Percentiles rank a stretch among this genome's conserved stretches.
phyloP scores from a whole-genome alignment of 2,888 invertebrate genomes.

The Tetragonisca angustula region DNA sequence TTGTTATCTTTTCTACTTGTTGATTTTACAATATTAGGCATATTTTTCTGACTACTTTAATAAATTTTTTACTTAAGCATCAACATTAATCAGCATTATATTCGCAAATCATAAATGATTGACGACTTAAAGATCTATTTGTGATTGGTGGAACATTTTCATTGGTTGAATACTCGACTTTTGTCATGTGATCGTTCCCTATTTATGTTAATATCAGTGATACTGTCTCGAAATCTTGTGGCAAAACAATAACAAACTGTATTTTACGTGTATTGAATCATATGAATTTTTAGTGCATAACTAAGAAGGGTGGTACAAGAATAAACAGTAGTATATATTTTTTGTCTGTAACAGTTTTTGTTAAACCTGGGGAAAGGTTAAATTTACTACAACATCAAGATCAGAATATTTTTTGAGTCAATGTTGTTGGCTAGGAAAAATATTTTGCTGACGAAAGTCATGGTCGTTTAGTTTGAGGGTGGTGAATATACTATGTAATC shows the following conservation, averaged over 20 bases:
- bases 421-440: slow-evolving; percentile 63
- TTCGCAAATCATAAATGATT: slow-evolving; percentile 43
- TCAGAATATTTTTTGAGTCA: slow-evolving; percentile 52
- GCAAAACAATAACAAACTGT: slow-evolving; percentile 79
- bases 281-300: slow-evolving; percentile 32
- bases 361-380: not conserved
- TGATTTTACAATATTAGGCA: not conserved
- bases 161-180: slow-evolving; percentile 72
- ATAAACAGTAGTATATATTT: slow-evolving; percentile 9
- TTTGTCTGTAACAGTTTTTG: not conserved
- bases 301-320: not conserved
- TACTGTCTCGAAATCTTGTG: slow-evolving; percentile 77
- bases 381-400: slow-evolving; percentile 11
- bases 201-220: slow-evolving; percentile 75
- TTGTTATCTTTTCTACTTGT: not conserved
- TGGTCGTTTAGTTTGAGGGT: slow-evolving; percentile 73
- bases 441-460: slow-evolving; percentile 76
- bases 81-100: slow-evolving; percentile 16
- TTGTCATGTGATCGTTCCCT: slow-evolving; percentile 79
- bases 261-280: slow-evolving; percentile 37
- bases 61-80: slow-evolving; percentile 3
- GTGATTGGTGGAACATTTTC: slow-evolving; percentile 70
- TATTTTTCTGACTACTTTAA: not conserved
- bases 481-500: slow-evolving; percentile 71
- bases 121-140: slow-evolving; percentile 26